Percentiles rank a stretch among this genome's conserved stretches.
Evolutionary conservation across 2,797 vertebrate genomes (phyloP).

Genomic region (Xyrichtys novacula): DNA sequence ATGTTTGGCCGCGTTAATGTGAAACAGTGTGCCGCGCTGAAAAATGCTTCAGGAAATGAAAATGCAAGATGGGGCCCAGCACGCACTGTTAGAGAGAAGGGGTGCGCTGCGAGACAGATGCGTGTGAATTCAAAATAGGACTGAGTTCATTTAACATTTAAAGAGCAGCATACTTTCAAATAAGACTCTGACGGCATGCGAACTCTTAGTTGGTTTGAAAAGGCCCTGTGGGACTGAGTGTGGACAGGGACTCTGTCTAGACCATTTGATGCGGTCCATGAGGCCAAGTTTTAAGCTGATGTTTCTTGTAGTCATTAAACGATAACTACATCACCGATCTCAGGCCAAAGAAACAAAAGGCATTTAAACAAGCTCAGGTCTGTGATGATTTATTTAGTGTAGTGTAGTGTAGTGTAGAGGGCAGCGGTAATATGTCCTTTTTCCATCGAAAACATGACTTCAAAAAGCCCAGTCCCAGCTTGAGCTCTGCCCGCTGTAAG

Average conservation of each 20-base stretch:
- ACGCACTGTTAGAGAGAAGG: slow-evolving; percentile 2
- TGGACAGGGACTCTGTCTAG: background rate
- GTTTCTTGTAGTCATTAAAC: background rate
- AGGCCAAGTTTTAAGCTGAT: too few species aligned
- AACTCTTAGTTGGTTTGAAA: background rate
- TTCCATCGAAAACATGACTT: background rate
- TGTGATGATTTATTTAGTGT: slow-evolving; percentile 22
- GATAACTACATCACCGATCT: background rate
- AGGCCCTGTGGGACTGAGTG: background rate
- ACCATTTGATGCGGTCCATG: background rate
- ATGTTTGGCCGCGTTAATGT: slow-evolving; percentile 18
- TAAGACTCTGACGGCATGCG: background rate
- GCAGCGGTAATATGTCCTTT: background rate
- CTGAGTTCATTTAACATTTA: background rate
- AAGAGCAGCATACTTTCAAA: background rate
- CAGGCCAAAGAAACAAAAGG: background rate
- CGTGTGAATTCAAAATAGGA: slow-evolving; percentile 11
- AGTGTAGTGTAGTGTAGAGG: too few species aligned
- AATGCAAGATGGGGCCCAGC: slow-evolving; percentile 11
- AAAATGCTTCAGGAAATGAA: slow-evolving; percentile 17
- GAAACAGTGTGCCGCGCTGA: background rate
- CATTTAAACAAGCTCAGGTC: background rate
- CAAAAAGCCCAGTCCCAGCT: background rate
- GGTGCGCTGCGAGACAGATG: background rate
- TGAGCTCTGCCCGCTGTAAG: background rate